phyloP scores from a whole-genome alignment of 2,888 invertebrate genomes.

The Xestia xanthographa region DNA sequence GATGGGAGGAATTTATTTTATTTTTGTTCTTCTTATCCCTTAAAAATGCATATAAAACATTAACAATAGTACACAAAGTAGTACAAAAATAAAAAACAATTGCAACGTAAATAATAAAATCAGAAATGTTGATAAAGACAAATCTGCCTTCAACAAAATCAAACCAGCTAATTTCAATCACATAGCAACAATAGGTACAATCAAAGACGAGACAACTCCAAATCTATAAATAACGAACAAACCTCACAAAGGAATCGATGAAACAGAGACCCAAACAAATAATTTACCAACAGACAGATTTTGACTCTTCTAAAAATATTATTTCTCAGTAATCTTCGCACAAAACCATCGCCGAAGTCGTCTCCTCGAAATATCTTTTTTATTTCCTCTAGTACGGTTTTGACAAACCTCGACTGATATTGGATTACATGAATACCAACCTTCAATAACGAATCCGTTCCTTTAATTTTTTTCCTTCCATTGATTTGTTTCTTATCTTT shows the following conservation, averaged over 20 bases:
- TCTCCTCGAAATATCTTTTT: conserved; percentile 49
- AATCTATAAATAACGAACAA: conserved; percentile 21
- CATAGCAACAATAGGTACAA: conserved; percentile 11
- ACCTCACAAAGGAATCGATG: conserved; percentile 32
- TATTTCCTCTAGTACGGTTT: conserved; percentile 51
- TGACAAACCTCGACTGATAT: conserved; percentile 58
- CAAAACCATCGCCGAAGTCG: conserved; percentile 36
- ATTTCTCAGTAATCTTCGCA: conserved; percentile 47
- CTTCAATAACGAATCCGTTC: conserved; percentile 47
- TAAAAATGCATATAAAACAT: neutral
- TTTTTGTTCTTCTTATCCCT: neutral
- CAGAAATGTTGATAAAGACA: neutral
- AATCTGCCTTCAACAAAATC: neutral
- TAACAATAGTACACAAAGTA: neutral
- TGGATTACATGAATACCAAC: conserved; percentile 60
- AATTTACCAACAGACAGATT: conserved; percentile 44
- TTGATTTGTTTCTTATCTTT: conserved; percentile 46
- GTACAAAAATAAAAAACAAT: too few relatives aligned
- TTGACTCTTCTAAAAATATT: conserved; percentile 49
- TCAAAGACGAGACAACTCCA: conserved; percentile 7
- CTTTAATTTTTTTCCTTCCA: conserved; percentile 49
- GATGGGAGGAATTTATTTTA: too few relatives aligned
- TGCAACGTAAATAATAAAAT: neutral
- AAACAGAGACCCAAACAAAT: conserved; percentile 45
- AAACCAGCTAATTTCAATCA: neutral